phyloP scores from a whole-genome alignment of 2,797 vertebrate genomes.

The Clarias pachynema region DNA sequence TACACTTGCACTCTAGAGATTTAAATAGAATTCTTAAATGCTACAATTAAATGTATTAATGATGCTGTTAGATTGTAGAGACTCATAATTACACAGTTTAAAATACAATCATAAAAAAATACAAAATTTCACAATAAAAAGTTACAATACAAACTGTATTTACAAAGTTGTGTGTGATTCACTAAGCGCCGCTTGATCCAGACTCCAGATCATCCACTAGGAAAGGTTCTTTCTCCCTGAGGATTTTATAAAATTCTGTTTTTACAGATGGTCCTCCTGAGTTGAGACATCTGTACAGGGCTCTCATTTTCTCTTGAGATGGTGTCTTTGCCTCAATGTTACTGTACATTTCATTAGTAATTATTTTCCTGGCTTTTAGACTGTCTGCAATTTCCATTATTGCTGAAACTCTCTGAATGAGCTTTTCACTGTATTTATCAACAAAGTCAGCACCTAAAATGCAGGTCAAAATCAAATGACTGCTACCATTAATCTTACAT shows the following conservation, averaged over 20 bases:
- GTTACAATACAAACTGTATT: not conserved
- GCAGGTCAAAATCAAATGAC: not conserved
- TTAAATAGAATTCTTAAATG: not conserved
- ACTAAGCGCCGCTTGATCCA: not conserved
- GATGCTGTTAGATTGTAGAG: not conserved
- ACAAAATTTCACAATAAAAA: not conserved
- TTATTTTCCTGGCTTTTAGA: conserved; percentile 13
- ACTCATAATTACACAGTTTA: not conserved
- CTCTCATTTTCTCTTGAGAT: conserved; percentile 25
- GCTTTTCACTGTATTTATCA: not conserved
- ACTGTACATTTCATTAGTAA: conserved; percentile 30
- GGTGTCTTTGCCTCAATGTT: not conserved
- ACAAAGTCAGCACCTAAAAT: conserved; percentile 38
- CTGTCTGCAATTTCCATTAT: conserved; percentile 41
- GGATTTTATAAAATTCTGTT: conserved; percentile 27
- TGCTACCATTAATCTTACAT: not conserved
- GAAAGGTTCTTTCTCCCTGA: not conserved
- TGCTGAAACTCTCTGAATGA: conserved; percentile 27
- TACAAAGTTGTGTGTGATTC: not conserved
- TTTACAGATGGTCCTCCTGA: conserved; percentile 24
- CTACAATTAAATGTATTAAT: not conserved
- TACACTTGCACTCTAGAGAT: no score
- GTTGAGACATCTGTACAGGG: not conserved
- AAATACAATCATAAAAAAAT: not conserved
- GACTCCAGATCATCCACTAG: conserved; percentile 22